Base-by-base conservation (phyloP, 2,797 vertebrate genomes). In the Clarias fuscus region DNA sequence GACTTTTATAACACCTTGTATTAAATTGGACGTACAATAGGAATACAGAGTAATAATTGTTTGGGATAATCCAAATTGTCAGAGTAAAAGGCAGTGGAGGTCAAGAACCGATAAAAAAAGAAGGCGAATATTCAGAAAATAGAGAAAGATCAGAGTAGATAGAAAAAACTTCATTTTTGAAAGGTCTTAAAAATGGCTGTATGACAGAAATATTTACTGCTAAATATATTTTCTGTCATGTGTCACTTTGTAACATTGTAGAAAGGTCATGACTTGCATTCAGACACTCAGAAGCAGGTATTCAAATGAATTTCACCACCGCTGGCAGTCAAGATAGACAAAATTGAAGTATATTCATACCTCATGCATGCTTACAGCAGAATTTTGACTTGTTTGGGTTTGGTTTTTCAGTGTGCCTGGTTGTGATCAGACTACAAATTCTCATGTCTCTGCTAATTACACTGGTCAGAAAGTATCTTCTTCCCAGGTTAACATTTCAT, bases 401-500 rank as follows among this genome's bases (percentile, higher is more conserved):
- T 24, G 30, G 20, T 59, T 73, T 78, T 53, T n/a, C 62, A 68
- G 33, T 86, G 83, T 88, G 40, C 15, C 24, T 87, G 58, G 90
- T 87, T 86, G 86, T 89, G 84, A 56, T 88, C 6, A 53, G 85
- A 67, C 86, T 90, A 88, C 33, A 64, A 90, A 84, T 83, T 82
- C 77, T 61, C 71, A 64, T 59, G 68, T 80, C 88, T 91, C 68
- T 71, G 83, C 24, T 86, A 85, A 91, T 90, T 91, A 85, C 43
- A 87, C 88, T 88, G 87, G 88, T 92, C 89, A 91, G 89, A 91
- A 85, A 90, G 89, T 88, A 86, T 85, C 80, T 88, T 65, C 90
- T 92, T 91, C 89, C 89, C 90, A 88, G 88, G 85, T 87, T 91
- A 86, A 94, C 87, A 91, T 92, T 91, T 91, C 80, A 79, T 89